phyloP scores from a whole-genome alignment of 2,888 invertebrate species.

The Macaria liturata region DNA sequence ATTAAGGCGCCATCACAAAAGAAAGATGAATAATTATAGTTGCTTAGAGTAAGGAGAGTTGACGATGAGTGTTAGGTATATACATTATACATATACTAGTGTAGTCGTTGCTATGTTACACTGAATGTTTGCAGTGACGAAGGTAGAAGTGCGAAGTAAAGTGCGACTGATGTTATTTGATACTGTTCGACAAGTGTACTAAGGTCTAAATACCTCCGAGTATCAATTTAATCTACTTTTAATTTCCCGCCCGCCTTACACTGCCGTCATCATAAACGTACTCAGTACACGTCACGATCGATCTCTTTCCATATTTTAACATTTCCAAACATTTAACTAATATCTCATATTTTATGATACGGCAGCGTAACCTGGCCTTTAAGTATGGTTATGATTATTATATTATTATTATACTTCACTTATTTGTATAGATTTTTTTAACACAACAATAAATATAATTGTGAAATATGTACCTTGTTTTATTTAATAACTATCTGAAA shows the following conservation, averaged over 20 bases:
- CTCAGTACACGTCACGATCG: conserved; percentile 34
- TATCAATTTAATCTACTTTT: conserved; percentile 79
- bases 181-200: conserved; percentile 73
- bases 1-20: conserved; percentile 75
- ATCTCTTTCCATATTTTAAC: conserved; percentile 34
- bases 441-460: conserved; percentile 83
- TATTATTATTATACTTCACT: conserved; percentile 79
- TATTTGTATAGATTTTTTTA: conserved; percentile 82
- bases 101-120: conserved; percentile 71
- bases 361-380: conserved; percentile 61
- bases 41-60: conserved; percentile 56
- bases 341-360: conserved; percentile 30
- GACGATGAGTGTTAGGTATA: conserved; percentile 68
- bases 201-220: conserved; percentile 82
- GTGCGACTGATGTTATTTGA: conserved; percentile 77
- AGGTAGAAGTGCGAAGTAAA: conserved; percentile 53
- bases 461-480: conserved; percentile 72
- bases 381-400: conserved; percentile 71
- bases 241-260: conserved; percentile 64
- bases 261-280: conserved; percentile 37
- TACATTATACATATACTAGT: conserved; percentile 56
- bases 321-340: conserved; percentile 27
- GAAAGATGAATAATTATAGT: conserved; percentile 57
- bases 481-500: conserved; percentile 36
- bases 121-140: conserved; percentile 55